These are phyloP conservation scores for Pagetopsis macropterus DNA, from an alignment of 2,797 vertebrate species.

Conservation along the genomic window DNA sequence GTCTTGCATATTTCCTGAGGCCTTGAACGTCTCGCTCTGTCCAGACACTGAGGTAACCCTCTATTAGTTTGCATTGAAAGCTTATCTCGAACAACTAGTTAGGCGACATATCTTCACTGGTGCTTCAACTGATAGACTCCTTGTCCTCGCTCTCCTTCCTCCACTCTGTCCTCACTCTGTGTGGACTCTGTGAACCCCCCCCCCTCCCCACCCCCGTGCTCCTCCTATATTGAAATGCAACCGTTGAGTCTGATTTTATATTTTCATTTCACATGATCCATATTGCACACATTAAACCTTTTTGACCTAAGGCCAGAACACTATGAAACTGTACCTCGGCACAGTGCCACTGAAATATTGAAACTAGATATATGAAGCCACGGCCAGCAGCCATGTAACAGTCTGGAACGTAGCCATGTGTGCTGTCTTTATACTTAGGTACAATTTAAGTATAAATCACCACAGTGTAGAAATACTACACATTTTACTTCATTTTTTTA, in stretches of 20 bases:
- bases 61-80: conserved; percentile 40
- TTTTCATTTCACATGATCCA: not conserved
- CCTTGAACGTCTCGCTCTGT: conserved; percentile 22
- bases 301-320: not conserved
- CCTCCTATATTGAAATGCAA: not conserved
- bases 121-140: conserved; percentile 9
- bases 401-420: too few relatives aligned
- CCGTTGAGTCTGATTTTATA: not conserved
- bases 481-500: too few relatives aligned
- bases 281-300: not conserved
- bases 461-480: too few relatives aligned
- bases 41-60: conserved; percentile 44
- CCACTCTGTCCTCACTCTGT: not conserved
- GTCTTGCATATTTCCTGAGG: conserved; percentile 22
- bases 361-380: not conserved
- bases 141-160: conserved; percentile 18
- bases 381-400: too few relatives aligned
- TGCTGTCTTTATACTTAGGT: too few relatives aligned
- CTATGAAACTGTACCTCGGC: not conserved
- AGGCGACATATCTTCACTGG: conserved; percentile 60
- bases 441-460: too few relatives aligned
- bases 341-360: not conserved
- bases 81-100: conserved; percentile 64
- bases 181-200: not conserved
- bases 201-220: not conserved